These are phyloP conservation scores for Australoheros scitulus DNA, from an alignment of 2,113 vertebrate genomes.

Conservation along the genomic window DNA sequence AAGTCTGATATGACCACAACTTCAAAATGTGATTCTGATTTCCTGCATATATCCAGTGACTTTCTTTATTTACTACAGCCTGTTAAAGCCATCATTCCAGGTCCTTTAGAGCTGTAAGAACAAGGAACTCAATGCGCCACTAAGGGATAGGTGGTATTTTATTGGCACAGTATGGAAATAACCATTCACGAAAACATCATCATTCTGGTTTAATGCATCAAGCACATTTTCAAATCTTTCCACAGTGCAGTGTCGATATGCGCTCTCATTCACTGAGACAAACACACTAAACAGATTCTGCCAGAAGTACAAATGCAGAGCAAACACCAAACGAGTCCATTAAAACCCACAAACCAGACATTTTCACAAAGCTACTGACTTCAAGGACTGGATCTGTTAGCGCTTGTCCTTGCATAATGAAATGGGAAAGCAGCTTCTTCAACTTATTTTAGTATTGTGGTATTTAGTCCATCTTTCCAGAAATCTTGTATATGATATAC, in stretches of 20 bases:
- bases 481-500: not conserved
- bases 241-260: not conserved
- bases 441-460: not conserved
- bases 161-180: slow-evolving; percentile 1
- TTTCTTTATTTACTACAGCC: not conserved
- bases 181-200: not conserved
- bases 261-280: not conserved
- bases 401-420: not conserved
- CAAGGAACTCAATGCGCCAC: not conserved
- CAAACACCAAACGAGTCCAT: not conserved
- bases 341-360: slow-evolving; percentile 10
- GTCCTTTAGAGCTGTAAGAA: not conserved
- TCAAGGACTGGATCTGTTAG: not conserved
- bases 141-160: not conserved
- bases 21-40: not conserved
- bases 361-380: not conserved
- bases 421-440: not conserved
- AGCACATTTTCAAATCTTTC: not conserved
- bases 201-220: not conserved
- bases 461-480: not conserved
- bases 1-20: not conserved
- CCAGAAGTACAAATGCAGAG: not conserved
- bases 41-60: no score
- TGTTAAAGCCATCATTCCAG: not conserved
- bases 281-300: not conserved